Percentiles rank a stretch among this genome's conserved stretches.
phyloP scores from a whole-genome alignment of 2,888 invertebrate genomes.

The Ectobius pallidus region DNA sequence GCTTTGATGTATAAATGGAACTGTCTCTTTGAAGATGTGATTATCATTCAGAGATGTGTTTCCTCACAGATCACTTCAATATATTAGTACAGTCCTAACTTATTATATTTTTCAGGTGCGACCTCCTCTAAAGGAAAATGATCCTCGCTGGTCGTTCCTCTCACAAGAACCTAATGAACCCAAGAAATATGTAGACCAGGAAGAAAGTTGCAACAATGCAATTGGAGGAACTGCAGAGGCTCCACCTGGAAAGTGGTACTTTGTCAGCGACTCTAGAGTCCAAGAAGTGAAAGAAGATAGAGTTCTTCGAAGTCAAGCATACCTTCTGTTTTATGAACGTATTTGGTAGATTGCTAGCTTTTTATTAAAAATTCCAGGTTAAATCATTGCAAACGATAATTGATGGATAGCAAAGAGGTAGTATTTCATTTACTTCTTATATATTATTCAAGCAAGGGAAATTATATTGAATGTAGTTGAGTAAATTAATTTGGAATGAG shows the following conservation, averaged over 20 bases:
- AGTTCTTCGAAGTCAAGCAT: slow-evolving; percentile 88
- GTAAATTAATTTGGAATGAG: too few relatives aligned
- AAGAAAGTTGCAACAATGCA: slow-evolving; percentile 3
- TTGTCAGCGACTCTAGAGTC: slow-evolving; percentile 90
- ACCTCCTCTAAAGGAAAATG: slow-evolving; percentile 62
- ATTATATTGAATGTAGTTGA: too few relatives aligned
- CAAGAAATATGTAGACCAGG: slow-evolving; percentile 39
- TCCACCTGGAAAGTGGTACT: slow-evolving; percentile 87
- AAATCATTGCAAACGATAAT: too few relatives aligned
- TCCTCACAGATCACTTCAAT: too few relatives aligned
- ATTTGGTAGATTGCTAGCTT: slow-evolving; percentile 64
- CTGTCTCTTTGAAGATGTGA: too few relatives aligned
- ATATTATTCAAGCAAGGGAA: too few relatives aligned
- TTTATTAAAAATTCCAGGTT: too few relatives aligned
- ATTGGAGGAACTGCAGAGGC: slow-evolving; percentile 54
- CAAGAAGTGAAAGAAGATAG: slow-evolving; percentile 78
- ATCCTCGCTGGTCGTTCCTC: slow-evolving; percentile 75
- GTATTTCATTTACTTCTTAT: too few relatives aligned
- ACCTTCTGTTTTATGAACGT: slow-evolving; percentile 95
- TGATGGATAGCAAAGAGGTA: too few relatives aligned
- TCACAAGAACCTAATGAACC: slow-evolving; percentile 61
- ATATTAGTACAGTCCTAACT: too few relatives aligned
- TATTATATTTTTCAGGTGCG: slow-evolving; percentile 66
- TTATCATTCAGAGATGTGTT: too few relatives aligned
- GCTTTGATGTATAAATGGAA: too few relatives aligned